Base-by-base conservation (phyloP, 2,113 vertebrate genomes). In the Caretta caretta region DNA sequence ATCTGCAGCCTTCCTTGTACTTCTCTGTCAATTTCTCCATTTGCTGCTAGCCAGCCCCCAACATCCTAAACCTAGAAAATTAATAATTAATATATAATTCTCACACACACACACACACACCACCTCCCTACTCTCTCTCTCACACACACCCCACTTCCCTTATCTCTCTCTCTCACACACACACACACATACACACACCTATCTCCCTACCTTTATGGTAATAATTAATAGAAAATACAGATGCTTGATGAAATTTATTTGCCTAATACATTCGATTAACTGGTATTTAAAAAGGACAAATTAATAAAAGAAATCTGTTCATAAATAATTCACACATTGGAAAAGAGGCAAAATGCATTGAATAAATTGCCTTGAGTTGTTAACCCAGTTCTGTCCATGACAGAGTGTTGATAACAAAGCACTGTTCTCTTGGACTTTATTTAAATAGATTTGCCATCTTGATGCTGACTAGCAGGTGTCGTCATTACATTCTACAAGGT, bases 331-430 rank as follows among this genome's bases (percentile, higher is more conserved):
- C 20, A 75, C 19, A 5, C 22, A 75, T 17, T 42, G n/a, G 38
- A 75, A 42, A 75, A 90, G 84, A 90, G 86, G 82, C 87, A 88
- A 94, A n/a, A 93, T 56, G 91, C 24, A 79, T 84, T 90, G 78
- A 87, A 69, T 9, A 89, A 72, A 20, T 72, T 72, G 38, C 38
- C 22, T 46, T 76, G 72, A 46, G 38, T 76, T 42, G 38, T 24
- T 76, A 76, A 42, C 24, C 38, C 38, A 76, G 38, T 12, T 42
- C 38, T 76, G 4, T 76, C 38, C 35, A 69, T 76, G 72, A 27
- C 38, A 76, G 38, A 22, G 22, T 76, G 38, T 24, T n/a, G 24
- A 76, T 76, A 38, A 76, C 38, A 76, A 75, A 42, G 22, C 20
- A 13, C 22, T 46, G 24, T 76, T 76, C 20, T 38, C 24, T 46